phyloP scores from a whole-genome alignment of 2,888 invertebrate genomes.

The Harmothoe impar region DNA sequence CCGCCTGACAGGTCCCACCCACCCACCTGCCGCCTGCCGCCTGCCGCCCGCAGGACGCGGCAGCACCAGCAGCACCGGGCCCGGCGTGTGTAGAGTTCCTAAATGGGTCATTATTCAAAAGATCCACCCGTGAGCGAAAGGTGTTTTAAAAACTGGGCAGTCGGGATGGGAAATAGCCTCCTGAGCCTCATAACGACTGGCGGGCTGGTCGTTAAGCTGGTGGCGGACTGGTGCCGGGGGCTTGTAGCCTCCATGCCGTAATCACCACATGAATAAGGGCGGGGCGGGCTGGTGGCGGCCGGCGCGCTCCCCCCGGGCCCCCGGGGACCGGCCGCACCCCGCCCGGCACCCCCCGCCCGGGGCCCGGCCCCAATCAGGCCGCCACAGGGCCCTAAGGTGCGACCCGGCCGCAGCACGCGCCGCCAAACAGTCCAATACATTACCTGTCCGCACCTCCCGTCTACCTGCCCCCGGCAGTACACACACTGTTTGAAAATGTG shows the following conservation, averaged over 20 bases:
- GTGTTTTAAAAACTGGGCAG: conserved; percentile 17
- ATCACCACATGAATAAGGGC: conserved; percentile 31
- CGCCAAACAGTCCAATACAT: conserved; percentile 55
- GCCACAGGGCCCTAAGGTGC: conserved; percentile 57
- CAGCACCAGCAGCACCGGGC: too few relatives aligned
- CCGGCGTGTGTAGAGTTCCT: neutral
- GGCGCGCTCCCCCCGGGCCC: neutral
- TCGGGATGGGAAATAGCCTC: conserved; percentile 26
- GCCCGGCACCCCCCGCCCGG: too few relatives aligned
- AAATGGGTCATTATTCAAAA: conserved; percentile 37
- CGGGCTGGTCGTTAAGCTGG: conserved; percentile 46
- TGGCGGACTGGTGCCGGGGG: neutral
- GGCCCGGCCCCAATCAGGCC: conserved; percentile 1
- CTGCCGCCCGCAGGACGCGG: too few relatives aligned
- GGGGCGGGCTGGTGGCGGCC: neutral
- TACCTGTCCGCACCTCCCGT: conserved; percentile 35
- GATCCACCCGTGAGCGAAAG: conserved; percentile 30
- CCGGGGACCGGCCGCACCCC: neutral
- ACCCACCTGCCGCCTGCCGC: too few relatives aligned
- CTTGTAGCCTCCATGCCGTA: neutral
- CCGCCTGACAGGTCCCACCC: too few relatives aligned
- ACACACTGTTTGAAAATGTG: neutral
- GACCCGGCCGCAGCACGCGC: neutral
- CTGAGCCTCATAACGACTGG: conserved; percentile 45
- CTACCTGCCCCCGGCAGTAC: neutral